Evolutionary conservation across 2,888 invertebrate genomes (phyloP).

Genomic region (Spisula solida): DNA sequence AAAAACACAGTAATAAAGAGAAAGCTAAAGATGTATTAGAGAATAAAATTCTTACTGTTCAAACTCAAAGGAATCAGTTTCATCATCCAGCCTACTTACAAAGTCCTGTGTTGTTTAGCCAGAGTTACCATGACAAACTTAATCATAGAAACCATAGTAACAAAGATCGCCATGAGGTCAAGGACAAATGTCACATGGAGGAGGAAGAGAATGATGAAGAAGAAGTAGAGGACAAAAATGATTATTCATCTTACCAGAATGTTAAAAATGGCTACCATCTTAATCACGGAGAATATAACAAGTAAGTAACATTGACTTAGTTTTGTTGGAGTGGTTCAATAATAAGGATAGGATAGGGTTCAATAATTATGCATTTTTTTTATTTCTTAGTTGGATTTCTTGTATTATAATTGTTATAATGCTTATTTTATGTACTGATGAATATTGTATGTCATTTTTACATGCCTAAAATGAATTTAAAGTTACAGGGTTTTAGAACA

Average conservation of each 20-base stretch:
- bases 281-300: slow-evolving; percentile 39
- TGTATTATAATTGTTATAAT: background rate
- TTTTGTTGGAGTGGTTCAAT: background rate
- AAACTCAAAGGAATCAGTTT: background rate
- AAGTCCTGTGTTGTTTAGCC: slow-evolving; percentile 54
- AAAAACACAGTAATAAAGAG: slow-evolving; percentile 22
- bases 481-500: too few relatives aligned
- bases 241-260: slow-evolving; percentile 43
- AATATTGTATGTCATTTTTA: too few relatives aligned
- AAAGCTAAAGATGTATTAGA: slow-evolving; percentile 17
- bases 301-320: slow-evolving; percentile 47
- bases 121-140: slow-evolving; percentile 31
- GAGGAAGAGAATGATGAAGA: slow-evolving; percentile 3
- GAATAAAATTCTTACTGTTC: slow-evolving; percentile 11
- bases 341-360: too few relatives aligned
- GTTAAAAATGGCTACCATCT: slow-evolving; percentile 25
- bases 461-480: too few relatives aligned
- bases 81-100: slow-evolving; percentile 43
- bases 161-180: slow-evolving; percentile 29
- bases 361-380: background rate
- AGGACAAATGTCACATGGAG: slow-evolving; percentile 47
- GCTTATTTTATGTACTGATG: background rate
- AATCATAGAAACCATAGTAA: slow-evolving; percentile 43
- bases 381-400: background rate
- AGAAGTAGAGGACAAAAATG: slow-evolving; percentile 11